These are phyloP conservation scores for Thecophora atra DNA, from an alignment of 2,888 invertebrate genomes.

Conservation along the genomic window DNA sequence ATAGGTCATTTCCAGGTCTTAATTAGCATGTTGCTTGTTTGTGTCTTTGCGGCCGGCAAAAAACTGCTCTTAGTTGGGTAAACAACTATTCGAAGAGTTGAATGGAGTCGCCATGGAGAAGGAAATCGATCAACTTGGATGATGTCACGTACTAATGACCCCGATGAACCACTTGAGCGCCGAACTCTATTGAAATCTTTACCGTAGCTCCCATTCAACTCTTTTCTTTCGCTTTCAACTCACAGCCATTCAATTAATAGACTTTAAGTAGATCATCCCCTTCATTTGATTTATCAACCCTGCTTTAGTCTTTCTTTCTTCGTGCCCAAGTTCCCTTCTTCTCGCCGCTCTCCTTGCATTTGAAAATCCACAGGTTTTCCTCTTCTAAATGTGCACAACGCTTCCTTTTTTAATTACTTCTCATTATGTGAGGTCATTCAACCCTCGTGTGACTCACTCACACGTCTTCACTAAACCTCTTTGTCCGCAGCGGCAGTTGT, in stretches of 20 bases:
- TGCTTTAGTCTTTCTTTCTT: not conserved
- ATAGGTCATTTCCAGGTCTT: slow-evolving; percentile 30
- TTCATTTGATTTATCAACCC: not conserved
- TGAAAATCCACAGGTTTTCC: not conserved
- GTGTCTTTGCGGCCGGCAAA: slow-evolving; percentile 28
- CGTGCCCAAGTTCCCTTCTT: not conserved
- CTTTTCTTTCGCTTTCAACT: not conserved
- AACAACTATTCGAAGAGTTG: too few species aligned
- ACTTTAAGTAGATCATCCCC: not conserved
- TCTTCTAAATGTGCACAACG: not conserved
- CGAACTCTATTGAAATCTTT: too few species aligned
- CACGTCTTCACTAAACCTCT: not conserved
- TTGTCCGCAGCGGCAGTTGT: slow-evolving; percentile 18
- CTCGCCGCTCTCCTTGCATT: not conserved
- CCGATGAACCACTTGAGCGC: too few species aligned
- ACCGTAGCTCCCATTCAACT: not conserved
- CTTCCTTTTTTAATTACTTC: not conserved
- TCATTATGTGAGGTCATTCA: slow-evolving; percentile 1
- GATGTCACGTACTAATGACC: too few species aligned
- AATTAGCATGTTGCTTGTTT: slow-evolving; percentile 41
- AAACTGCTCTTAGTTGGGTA: not conserved
- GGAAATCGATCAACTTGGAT: not conserved
- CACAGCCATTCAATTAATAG: not conserved
- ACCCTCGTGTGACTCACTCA: not conserved
- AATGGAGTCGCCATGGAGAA: not conserved